phyloP scores from a whole-genome alignment of 2,888 invertebrate species.

The Drosophila prostipennis region DNA sequence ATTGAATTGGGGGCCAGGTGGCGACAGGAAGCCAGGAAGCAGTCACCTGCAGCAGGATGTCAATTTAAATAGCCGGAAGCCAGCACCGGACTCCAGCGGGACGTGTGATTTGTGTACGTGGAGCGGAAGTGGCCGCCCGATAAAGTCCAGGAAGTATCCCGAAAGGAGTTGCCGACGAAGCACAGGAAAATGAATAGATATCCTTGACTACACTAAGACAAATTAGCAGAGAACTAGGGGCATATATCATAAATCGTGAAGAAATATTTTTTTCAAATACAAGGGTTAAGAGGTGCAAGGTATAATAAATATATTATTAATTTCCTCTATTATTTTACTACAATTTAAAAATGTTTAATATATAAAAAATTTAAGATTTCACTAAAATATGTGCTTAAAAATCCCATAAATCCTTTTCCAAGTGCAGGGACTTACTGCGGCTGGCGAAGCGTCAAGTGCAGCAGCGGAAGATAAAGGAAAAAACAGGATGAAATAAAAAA shows the following conservation, averaged over 20 bases:
- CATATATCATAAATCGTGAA: no score
- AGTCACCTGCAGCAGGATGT: conserved; percentile 66
- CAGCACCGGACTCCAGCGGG: conserved; percentile 45
- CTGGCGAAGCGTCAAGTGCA: conserved; percentile 19
- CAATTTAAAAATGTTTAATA: no score
- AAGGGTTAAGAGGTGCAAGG: no score
- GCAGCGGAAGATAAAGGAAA: conserved; percentile 11
- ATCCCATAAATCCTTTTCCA: background rate
- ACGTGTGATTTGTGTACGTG: conserved; percentile 55
- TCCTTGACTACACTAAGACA: background rate
- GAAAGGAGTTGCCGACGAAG: conserved; percentile 37
- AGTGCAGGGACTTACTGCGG: conserved; percentile 15
- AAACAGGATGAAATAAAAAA: background rate
- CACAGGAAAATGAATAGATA: conserved; percentile 4
- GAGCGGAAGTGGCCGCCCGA: conserved; percentile 61
- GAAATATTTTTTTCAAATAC: no score
- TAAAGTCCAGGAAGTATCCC: conserved; percentile 65
- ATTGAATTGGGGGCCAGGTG: conserved; percentile 59
- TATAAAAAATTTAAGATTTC: no score
- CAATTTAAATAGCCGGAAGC: conserved; percentile 68
- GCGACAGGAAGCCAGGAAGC: conserved; percentile 46
- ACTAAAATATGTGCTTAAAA: background rate
- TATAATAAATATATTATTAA: no score
- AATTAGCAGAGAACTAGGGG: background rate
- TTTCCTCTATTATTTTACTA: no score